Evolutionary conservation across 2,797 vertebrate species (phyloP), one percentile per base, ranked within the genome.

Genomic region (Astyanax mexicanus): DNA sequence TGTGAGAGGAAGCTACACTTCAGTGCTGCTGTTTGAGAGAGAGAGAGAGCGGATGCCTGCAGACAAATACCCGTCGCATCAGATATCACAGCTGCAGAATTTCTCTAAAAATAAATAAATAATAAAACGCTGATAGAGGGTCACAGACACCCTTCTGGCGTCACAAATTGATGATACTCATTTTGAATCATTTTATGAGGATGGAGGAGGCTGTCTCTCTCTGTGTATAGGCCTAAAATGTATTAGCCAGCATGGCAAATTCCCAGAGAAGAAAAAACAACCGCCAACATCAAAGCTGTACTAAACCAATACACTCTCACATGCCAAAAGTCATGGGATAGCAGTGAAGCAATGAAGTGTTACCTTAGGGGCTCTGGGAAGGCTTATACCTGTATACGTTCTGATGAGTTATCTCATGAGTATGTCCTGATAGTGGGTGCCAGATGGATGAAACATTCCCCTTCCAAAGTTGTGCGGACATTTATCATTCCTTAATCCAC

Each of bases 41-140:
- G 27, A 61, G 32, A 32, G n/a, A 17, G 10, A 61, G 17, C 5
- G 10, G 37, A 40, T 21, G 35, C 58, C 40, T 58, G 35, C 19
- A 62, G 58, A 62, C 11, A 62, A 62, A 62, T 23, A n/a, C n/a
- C n/a, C 49, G 17, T 49, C 17, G n/a, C 45, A 49, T 49, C 42
- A 17, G 3, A 45, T 15, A 45, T 17, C 42, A 17, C 42, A 45
- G 42, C 17, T 38, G 19, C 58, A 19, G 19, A 62, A 62, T 21
- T 21, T 62, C 19, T 40, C 37, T 35, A 54, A 54, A 49, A 13
- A 21, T 62, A 32, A 54, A 54, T 49, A 4, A 23, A 62, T 32
- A 32, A 32, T 29, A n/a, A n/a, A 61, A 10, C 17, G n/a, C 58
- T 62, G 58, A 62, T 25, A 54, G 51, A 25, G 21, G 25, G 25